Conservation (phyloP, 2,113 vertebrate species). For the Camelus bactrianus region DNA sequence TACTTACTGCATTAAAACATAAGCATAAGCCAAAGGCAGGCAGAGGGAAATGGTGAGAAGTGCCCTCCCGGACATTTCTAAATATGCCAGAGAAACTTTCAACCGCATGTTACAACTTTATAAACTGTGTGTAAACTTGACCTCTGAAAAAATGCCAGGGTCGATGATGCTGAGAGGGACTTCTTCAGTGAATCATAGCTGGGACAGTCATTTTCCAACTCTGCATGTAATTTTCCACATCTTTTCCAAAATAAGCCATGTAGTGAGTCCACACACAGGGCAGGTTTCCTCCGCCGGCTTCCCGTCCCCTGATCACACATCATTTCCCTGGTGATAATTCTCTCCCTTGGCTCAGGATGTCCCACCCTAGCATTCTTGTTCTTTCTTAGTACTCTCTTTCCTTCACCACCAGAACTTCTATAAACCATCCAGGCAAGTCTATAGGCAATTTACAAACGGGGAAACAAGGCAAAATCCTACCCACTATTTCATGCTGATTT, state of each 20-base stretch:
- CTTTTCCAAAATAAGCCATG: constrained; percentile 67
- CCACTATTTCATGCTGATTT: background rate
- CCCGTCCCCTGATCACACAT: background rate
- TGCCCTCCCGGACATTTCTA: constrained; percentile 60
- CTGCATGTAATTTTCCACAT: constrained; percentile 48
- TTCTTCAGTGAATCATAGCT: constrained; percentile 71
- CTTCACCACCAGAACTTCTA: background rate
- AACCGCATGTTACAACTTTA: constrained; percentile 70
- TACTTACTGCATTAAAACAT: constrained; percentile 59
- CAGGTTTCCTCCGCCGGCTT: constrained; percentile 7
- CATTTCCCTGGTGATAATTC: background rate
- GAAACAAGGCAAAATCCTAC: background rate
- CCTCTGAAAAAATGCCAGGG: constrained; percentile 62
- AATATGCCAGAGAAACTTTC: constrained; percentile 66
- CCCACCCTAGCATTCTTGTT: background rate
- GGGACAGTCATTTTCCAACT: constrained; percentile 61
- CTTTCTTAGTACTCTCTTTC: background rate
- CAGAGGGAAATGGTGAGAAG: constrained; percentile 24
- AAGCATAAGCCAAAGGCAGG: constrained; percentile 24
- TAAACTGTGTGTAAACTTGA: constrained; percentile 76
- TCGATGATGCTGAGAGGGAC: constrained; percentile 31
- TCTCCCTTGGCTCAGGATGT: background rate
- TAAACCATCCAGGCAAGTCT: background rate
- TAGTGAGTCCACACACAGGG: background rate
- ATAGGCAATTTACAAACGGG: background rate